A percentile compares a stretch with the other conserved stretches of the same genome.
Evolutionary conservation across 2,113 vertebrate species (phyloP).

Genomic region (Cichladusa arquata): DNA sequence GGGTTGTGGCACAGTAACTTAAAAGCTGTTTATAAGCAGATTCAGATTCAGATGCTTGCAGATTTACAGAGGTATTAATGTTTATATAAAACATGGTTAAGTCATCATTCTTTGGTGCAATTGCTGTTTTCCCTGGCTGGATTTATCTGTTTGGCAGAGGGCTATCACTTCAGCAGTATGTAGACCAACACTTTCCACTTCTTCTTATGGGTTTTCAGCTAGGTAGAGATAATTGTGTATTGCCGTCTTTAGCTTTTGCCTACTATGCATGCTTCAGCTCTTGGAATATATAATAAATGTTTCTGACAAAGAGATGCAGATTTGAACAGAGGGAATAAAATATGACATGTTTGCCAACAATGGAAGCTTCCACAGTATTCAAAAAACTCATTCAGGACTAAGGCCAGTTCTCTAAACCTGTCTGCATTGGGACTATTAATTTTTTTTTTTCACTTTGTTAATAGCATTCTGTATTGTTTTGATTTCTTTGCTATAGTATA

Average conservation of each 20-base stretch:
- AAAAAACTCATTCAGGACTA: not conserved
- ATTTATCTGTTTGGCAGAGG: not conserved
- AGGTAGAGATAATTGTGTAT: not conserved
- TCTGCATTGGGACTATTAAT: rapidly evolving
- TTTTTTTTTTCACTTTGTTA: not conserved
- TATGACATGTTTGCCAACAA: not conserved
- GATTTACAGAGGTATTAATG: not conserved
- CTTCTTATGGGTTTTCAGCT: not conserved
- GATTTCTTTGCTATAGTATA: not conserved
- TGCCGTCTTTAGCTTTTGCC: not conserved
- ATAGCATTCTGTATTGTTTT: not conserved
- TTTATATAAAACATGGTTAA: not conserved
- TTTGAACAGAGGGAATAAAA: not conserved
- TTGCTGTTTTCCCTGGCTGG: not conserved
- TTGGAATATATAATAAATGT: not conserved
- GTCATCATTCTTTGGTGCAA: not conserved
- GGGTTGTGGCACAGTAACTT: not conserved
- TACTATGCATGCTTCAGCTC: not conserved
- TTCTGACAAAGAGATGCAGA: not conserved
- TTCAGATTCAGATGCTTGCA: not conserved
- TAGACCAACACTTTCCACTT: not conserved
- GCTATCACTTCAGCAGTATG: not conserved
- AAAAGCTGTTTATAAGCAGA: not conserved
- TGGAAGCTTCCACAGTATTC: not conserved
- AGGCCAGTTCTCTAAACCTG: not conserved